Evolutionary conservation across 2,888 invertebrate species (phyloP), one percentile per base, ranked within the genome.

Genomic region (Xanthia togata): DNA sequence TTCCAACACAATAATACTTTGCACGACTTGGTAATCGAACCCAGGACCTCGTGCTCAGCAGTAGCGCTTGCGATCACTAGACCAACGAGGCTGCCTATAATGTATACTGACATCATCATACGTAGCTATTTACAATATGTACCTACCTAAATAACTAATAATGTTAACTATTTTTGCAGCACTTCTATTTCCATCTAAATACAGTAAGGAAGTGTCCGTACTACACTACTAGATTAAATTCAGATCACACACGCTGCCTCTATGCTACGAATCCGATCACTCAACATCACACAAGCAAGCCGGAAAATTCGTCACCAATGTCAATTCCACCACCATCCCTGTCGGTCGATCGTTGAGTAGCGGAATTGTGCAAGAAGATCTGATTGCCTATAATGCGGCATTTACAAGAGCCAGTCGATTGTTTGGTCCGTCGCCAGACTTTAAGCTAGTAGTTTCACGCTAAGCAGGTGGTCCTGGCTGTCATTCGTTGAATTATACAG

Each of bases 251-350:
- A 55, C 4, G 5, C 12, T 11, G n/a, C 23, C 44, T n/a, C 5
- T 17, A 47, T 68, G 44, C 23, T n/a, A 35, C 41, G 53, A 75
- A 62, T 50, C 60, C 50, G 75, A 44, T 35, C 50, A 41, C 31
- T 20, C 8, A 31, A 26, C 59, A 31, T 31, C 50, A 41, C 38
- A 31, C 4, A 31, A 31, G 11, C 26, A 4, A 31, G 23, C 69
- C 41, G 11, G 12, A 50, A 78, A 79, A 63, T 79, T 78, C 57
- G 50, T 57, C 31, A 14, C 31, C 50, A 53, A 31, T 35, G 47
- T 26, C 35, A 59, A 59, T 38, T 23, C 38, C 47, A 11, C 31
- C 12, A 31, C 11, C 20, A 14, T 11, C 23, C 50, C 20, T 31
- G 20, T 67, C 41, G 23, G 9, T n/a, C 17, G 50, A 12, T 53